Conservation (phyloP, 1,140 invertebrate genomes). For the Drosophila erecta region DNA sequence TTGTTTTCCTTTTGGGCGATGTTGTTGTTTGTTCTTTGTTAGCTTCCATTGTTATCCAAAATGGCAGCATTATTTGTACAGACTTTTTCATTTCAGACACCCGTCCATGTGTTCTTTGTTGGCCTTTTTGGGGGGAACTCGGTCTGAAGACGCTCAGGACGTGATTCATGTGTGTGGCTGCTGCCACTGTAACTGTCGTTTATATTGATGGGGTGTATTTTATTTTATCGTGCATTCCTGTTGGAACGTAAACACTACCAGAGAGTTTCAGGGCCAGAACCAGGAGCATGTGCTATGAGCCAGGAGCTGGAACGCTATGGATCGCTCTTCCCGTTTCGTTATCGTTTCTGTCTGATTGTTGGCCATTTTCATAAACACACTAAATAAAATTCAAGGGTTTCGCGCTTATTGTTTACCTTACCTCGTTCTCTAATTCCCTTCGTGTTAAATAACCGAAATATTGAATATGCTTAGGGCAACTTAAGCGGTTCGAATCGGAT, state of each 20-base stretch:
- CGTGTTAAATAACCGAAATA: constrained; percentile 45
- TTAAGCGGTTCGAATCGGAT: neutral
- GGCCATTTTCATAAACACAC: constrained; percentile 76
- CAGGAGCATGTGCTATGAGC: constrained; percentile 26
- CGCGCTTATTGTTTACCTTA: constrained; percentile 64
- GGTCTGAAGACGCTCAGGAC: constrained; percentile 49
- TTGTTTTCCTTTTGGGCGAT: constrained; percentile 24
- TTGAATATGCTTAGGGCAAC: constrained; percentile 19
- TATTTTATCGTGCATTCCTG: constrained; percentile 61
- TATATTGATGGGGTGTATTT: constrained; percentile 81
- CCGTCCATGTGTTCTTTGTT: constrained; percentile 12
- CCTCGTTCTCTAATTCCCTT: constrained; percentile 3
- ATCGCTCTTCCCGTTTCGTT: constrained; percentile 38
- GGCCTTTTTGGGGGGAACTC: constrained; percentile 29
- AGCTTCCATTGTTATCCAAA: constrained; percentile 77
- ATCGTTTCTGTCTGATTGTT: constrained; percentile 79
- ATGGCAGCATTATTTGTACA: constrained; percentile 83
- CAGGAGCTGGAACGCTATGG: constrained; percentile 32
- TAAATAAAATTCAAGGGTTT: constrained; percentile 62
- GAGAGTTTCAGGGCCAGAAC: constrained; percentile 7
- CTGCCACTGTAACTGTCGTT: constrained; percentile 60
- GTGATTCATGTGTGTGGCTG: constrained; percentile 71
- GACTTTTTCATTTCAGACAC: constrained; percentile 50
- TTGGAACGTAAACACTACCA: constrained; percentile 10
- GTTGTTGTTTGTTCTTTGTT: constrained; percentile 68